A percentile compares a stretch with the other conserved stretches of the same genome.
Conservation (phyloP, 2,888 invertebrate genomes). For the Erebia palarica region DNA sequence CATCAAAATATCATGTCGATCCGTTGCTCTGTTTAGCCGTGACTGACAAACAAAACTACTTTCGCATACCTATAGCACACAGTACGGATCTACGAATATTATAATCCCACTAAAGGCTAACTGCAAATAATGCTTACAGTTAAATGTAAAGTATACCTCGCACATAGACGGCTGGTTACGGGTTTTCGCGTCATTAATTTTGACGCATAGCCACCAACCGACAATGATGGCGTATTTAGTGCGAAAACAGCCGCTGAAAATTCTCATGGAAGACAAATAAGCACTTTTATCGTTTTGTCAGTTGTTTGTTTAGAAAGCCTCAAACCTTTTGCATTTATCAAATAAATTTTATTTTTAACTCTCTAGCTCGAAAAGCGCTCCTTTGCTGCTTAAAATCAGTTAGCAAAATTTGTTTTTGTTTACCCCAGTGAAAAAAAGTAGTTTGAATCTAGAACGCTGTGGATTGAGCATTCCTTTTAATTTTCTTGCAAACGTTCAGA, state of each 20-base stretch:
- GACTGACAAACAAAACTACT: no score
- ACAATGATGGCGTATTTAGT: conserved; percentile 26
- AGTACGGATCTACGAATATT: neutral
- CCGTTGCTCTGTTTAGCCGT: no score
- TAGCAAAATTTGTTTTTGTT: no score
- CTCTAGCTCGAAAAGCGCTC: no score
- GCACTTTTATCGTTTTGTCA: conserved; percentile 17
- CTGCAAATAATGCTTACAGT: conserved; percentile 18
- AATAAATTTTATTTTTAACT: no score
- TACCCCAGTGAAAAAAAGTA: no score
- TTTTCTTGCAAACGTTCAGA: no score
- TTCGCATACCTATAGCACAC: neutral
- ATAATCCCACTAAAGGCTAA: neutral
- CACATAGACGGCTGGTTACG: conserved; percentile 24
- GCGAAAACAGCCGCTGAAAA: conserved; percentile 21
- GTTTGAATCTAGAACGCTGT: no score
- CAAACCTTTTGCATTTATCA: neutral
- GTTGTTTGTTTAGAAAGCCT: conserved; percentile 5
- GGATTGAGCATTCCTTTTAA: no score
- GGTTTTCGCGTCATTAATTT: conserved; percentile 27
- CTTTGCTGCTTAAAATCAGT: no score
- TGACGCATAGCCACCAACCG: conserved; percentile 24
- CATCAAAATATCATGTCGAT: no score
- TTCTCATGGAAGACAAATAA: conserved; percentile 22
- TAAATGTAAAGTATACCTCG: conserved; percentile 17